Base-by-base conservation (phyloP, 2,888 invertebrate species). In the Deroplatys truncata region DNA sequence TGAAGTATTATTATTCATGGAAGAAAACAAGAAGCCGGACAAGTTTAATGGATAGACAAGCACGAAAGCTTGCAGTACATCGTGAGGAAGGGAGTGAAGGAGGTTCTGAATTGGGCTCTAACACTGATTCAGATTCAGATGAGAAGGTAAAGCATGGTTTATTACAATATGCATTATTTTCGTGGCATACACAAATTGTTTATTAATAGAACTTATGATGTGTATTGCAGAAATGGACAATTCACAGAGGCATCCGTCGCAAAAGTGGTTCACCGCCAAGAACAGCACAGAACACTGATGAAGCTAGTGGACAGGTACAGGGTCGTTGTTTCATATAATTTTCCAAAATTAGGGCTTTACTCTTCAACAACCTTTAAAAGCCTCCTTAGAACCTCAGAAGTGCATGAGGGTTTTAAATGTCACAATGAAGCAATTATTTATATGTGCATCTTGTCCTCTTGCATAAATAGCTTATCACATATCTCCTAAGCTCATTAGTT, bases 1-100 rank as follows among this genome's bases (percentile, higher is more conserved):
- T 99, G 2, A 98, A 98, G 94, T 99, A 99, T 93, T 99, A 99
- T 94, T 99, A 99, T 93, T 98, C 98, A 92, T 99, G 99, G 99
- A 99, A 99, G 94, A 99, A 99, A 93, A 98, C 98, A 31, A 95
- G 98, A 92, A 97, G 98, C 92, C 96, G 98, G 90, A 98, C 97
- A 89, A 98, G 98, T 92, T 95, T 98, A 82, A 99, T 99, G 98
- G 99, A 99, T 94, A 94, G 96, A 91, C 97, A 97, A 92, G 97
- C 96, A 3, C 94, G 96, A 91, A 96, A 96, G 93, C 93, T 96
- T 90, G 95, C 95, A n/a, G 94, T 94, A 89, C 94, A 95, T 20
- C 96, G 97, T 85, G 97, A 97, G 92, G 96, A 97, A 90, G 95
- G 96, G 35, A 97, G 97, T 91, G 98, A 98, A 92, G 97, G 96